Evolutionary conservation across 2,797 vertebrate species (phyloP).

Genomic region (Pseudotriccus pelzelni): DNA sequence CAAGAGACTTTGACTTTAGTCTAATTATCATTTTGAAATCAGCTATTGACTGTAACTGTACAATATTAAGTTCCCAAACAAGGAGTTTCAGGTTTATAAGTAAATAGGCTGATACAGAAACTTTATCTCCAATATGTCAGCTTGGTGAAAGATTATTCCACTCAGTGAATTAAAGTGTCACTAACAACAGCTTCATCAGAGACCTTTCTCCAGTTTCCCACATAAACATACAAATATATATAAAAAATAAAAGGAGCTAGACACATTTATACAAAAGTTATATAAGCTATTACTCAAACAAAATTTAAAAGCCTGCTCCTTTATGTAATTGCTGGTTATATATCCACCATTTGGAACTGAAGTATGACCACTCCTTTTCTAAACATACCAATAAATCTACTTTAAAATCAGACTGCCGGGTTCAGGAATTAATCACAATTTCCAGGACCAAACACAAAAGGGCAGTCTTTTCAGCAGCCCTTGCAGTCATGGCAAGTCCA

Average conservation of each 20-base stretch:
- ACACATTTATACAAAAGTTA: background rate
- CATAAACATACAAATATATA: background rate
- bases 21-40: background rate
- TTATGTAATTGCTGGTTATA: background rate
- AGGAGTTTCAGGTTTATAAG: background rate
- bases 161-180: background rate
- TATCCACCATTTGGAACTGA: accelerated
- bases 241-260: background rate
- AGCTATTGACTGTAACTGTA: background rate
- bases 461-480: background rate
- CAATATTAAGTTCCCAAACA: background rate
- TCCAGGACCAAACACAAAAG: background rate
- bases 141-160: background rate
- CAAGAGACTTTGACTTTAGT: background rate
- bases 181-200: background rate
- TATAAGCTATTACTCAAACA: background rate
- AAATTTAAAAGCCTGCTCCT: background rate
- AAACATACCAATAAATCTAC: background rate
- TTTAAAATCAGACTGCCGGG: background rate
- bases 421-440: background rate
- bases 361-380: background rate
- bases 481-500: too few relatives aligned
- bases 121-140: background rate
- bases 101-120: background rate
- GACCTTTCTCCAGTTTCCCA: background rate